A percentile compares a stretch with the other conserved stretches of the same genome.
Evolutionary conservation across 2,797 vertebrate genomes (phyloP).

Genomic region (Pangasius larnaudii): DNA sequence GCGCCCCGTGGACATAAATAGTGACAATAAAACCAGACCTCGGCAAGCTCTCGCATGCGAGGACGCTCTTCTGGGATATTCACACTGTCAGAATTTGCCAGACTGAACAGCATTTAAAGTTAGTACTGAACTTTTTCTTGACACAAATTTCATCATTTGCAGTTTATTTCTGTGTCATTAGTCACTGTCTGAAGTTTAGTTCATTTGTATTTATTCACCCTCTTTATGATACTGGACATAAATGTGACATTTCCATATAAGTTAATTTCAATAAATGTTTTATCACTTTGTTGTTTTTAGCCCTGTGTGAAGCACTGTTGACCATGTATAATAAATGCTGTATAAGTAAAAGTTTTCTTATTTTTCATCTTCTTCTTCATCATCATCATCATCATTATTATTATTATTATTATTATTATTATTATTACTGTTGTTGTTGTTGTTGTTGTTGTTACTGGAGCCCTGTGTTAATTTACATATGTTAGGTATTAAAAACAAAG

Average conservation of each 20-base stretch:
- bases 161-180: slow-evolving; percentile 1
- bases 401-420: too few relatives aligned
- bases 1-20: slow-evolving; percentile 64
- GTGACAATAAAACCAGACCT: slow-evolving; percentile 63
- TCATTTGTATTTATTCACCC: neutral
- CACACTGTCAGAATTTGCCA: neutral
- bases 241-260: neutral
- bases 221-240: neutral
- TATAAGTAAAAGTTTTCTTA: neutral
- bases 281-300: neutral
- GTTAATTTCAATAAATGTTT: neutral
- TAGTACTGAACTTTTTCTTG: slow-evolving; percentile 3
- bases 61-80: neutral
- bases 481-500: neutral
- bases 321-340: neutral
- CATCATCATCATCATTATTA: too few relatives aligned
- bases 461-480: neutral
- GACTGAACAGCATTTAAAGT: slow-evolving; percentile 15
- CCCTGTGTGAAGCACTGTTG: too few relatives aligned
- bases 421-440: neutral
- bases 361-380: too few relatives aligned
- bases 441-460: neutral
- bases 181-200: neutral
- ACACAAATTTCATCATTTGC: neutral
- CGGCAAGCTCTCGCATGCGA: slow-evolving; percentile 49